phyloP scores from a whole-genome alignment of 92 coral and sea anemone genomes.

The Chrysogorgia sp. region DNA sequence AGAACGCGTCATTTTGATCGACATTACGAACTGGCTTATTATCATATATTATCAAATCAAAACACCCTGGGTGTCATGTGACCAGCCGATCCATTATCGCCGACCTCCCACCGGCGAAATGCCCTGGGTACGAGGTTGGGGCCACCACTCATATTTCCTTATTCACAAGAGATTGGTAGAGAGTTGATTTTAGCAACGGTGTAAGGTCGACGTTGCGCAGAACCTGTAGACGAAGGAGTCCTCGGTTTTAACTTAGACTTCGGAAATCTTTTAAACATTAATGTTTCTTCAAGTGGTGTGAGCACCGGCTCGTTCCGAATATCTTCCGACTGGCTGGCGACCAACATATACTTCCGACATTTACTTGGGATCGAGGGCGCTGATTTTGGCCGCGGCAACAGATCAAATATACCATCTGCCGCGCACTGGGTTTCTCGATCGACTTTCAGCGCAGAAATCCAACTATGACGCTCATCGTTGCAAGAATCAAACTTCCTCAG shows the following conservation, averaged over 20 bases:
- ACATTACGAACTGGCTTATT: too few relatives aligned
- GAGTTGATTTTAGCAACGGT: not conserved
- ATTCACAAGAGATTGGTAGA: not conserved
- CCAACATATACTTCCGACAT: conserved; percentile 68
- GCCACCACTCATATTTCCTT: too few relatives aligned
- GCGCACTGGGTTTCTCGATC: not conserved
- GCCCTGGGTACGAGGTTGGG: too few relatives aligned
- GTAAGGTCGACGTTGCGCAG: not conserved
- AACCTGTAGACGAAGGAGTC: not conserved
- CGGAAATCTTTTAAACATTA: conserved; percentile 23
- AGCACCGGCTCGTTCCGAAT: conserved; percentile 12
- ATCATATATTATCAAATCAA: too few relatives aligned
- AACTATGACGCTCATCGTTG: not conserved
- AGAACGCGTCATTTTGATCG: too few relatives aligned
- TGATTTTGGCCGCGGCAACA: conserved; percentile 72
- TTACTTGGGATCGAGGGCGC: conserved; percentile 94
- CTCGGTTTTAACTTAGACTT: conserved; percentile 5
- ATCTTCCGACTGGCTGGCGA: conserved; percentile 11
- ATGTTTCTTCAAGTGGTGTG: conserved; percentile 30
- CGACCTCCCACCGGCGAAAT: too few relatives aligned
- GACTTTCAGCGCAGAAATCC: not conserved
- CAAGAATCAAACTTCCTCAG: conserved; percentile 15
- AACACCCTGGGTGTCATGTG: too few relatives aligned
- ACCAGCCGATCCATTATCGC: too few relatives aligned
- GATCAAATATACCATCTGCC: conserved; percentile 9